Evolutionary conservation across 35 echinoderm and acorn worm species (phyloP), one percentile per base, ranked within the genome.

Genomic region (Holothuria glaberrima): DNA sequence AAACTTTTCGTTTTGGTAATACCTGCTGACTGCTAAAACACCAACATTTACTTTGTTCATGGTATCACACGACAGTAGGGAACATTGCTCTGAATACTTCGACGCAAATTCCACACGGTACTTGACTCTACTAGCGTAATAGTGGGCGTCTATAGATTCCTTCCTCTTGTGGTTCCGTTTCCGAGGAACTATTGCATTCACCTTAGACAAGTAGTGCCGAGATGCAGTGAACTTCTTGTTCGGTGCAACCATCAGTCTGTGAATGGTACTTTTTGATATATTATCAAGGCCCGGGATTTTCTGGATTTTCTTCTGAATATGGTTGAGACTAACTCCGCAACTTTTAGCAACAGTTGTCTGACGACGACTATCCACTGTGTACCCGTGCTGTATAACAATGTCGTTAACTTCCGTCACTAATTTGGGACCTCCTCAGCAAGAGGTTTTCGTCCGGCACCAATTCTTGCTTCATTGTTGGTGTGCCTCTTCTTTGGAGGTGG

Each of bases 41-140:
- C 75, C 88, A 31, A 90, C 59, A 81, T 44, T 75, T 16, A 32
- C 28, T 72, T 72, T 72, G 59, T 81, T 90, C 72, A 76, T 90
- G 7, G 71, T 74, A 45, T 90, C 88, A 81, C 72, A 90, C 5
- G 88, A 90, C n/a, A 90, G 13, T 7, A 59, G 10, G 3, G 44
- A 65, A 32, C 57, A 90, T 64, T 59, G 16, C 2, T 32, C 46
- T 7, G 28, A 30, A 62, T 71, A 76, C 26, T 38, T 75, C 9
- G 48, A 14, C 12, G 46, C 32, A 64, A 77, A 41, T 45, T 90
- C 73, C 41, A 61, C 17, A 0, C 58, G 20, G 57, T 79, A 79
- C 12, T 75, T 61, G 19, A 32, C 28, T 66, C 71, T 34, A 26
- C 45, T 33, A 64, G 68, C 3, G 22, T 62, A 46, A 28, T 52